A percentile compares a stretch with the other conserved stretches of the same genome.
These are phyloP conservation scores for Palloptera scutellata DNA, from an alignment of 2,888 invertebrate species.

Conservation along the genomic window DNA sequence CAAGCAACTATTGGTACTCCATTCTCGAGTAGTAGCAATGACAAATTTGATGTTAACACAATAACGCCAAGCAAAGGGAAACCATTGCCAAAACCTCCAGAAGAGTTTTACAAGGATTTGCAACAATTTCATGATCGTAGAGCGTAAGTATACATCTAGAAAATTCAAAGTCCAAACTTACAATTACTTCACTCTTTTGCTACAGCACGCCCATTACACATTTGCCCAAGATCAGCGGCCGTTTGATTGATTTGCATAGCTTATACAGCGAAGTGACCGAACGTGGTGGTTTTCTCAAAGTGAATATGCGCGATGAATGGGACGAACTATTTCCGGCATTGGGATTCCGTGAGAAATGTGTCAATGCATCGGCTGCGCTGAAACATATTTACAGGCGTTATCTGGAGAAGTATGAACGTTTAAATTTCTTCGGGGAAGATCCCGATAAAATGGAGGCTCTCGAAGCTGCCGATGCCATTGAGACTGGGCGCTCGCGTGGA, in stretches of 20 bases:
- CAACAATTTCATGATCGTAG: slow-evolving; percentile 90
- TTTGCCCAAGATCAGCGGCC: slow-evolving; percentile 84
- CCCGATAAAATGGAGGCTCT: slow-evolving; percentile 79
- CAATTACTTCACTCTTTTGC: slow-evolving; percentile 21
- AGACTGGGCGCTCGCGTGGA: slow-evolving; percentile 78
- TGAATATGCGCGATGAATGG: slow-evolving; percentile 91
- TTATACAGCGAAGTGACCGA: slow-evolving; percentile 92
- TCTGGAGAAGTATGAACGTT: slow-evolving; percentile 88
- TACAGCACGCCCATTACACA: slow-evolving; percentile 69
- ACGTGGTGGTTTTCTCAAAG: slow-evolving; percentile 95
- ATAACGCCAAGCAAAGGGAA: slow-evolving; percentile 35
- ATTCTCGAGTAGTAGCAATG: background rate
- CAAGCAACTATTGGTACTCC: background rate
- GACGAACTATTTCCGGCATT: slow-evolving; percentile 80
- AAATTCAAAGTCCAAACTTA: background rate
- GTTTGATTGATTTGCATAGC: slow-evolving; percentile 89
- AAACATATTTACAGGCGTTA: slow-evolving; percentile 85
- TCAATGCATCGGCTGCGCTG: slow-evolving; percentile 86
- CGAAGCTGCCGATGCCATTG: slow-evolving; percentile 65
- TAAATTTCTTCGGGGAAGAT: slow-evolving; percentile 89
- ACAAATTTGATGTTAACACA: background rate
- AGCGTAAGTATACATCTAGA: slow-evolving; percentile 73
- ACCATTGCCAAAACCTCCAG: slow-evolving; percentile 46
- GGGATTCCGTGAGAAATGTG: slow-evolving; percentile 81
- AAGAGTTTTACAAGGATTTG: slow-evolving; percentile 70